phyloP scores from a whole-genome alignment of 2,888 invertebrate species.

The Nomada hirtipes region DNA sequence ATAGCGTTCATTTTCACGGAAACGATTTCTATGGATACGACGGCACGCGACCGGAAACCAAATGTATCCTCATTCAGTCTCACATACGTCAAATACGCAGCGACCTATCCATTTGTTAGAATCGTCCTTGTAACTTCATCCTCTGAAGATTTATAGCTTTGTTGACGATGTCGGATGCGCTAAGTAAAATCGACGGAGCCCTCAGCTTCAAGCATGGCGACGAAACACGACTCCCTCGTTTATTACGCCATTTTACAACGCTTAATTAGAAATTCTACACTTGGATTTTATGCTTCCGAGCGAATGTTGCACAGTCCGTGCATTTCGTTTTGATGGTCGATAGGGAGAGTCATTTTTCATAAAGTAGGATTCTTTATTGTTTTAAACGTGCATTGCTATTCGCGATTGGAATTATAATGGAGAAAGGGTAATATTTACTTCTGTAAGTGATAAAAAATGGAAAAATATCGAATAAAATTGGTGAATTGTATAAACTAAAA shows the following conservation, averaged over 20 bases:
- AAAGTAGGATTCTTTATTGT: neutral
- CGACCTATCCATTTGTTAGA: conserved; percentile 39
- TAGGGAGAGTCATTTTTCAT: neutral
- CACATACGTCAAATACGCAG: conserved; percentile 60
- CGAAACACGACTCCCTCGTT: conserved; percentile 52
- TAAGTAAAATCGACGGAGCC: conserved; percentile 42
- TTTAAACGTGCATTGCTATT: too few species aligned
- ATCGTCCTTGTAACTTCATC: conserved; percentile 60
- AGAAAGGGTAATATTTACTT: too few species aligned
- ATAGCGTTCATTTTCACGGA: neutral
- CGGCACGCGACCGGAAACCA: conserved; percentile 26
- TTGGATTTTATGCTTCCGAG: conserved; percentile 4
- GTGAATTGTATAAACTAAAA: too few species aligned
- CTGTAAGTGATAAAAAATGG: too few species aligned
- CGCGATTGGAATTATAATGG: too few species aligned
- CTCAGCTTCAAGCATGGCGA: conserved; percentile 35
- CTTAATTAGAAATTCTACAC: conserved; percentile 28
- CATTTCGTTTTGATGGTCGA: neutral
- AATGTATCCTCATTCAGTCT: conserved; percentile 54
- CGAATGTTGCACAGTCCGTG: neutral
- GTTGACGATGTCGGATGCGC: conserved; percentile 64
- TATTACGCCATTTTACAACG: conserved; percentile 53
- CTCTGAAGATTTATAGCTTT: conserved; percentile 66
- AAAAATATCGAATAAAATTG: too few species aligned
- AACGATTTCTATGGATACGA: conserved; percentile 41